phyloP scores from a whole-genome alignment of 2,113 vertebrate genomes.

The Platichthys stellatus region DNA sequence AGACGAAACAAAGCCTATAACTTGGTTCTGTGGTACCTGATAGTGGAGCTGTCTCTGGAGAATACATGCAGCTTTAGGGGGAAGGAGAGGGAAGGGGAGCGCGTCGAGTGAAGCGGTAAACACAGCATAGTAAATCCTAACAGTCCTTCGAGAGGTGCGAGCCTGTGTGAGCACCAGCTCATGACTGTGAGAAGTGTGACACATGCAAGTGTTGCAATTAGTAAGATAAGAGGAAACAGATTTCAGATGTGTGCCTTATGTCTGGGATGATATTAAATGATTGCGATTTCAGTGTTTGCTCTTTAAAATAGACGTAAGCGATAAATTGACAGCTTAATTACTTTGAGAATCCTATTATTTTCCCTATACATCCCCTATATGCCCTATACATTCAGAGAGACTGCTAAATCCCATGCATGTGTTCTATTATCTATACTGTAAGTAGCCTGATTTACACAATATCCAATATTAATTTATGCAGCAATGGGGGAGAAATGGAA shows the following conservation, averaged over 20 bases:
- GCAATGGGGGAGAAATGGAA: constrained; percentile 46
- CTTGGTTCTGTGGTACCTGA: constrained; percentile 27
- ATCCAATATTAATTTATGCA: constrained; percentile 46
- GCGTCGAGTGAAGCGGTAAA: background rate
- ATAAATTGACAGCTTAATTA: constrained; percentile 46
- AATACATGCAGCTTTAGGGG: constrained; percentile 18
- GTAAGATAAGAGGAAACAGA: constrained; percentile 10
- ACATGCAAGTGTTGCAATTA: constrained; percentile 10
- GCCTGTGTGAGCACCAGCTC: too few relatives aligned
- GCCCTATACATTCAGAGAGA: constrained; percentile 15
- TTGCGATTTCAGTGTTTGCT: background rate
- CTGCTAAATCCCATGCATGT: constrained; percentile 9
- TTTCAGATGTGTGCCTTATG: constrained; percentile 3
- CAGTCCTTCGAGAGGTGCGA: background rate
- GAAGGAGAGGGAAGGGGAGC: constrained; percentile 1
- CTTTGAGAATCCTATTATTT: constrained; percentile 25
- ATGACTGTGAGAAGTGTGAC: background rate
- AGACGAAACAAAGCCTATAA: constrained; percentile 39
- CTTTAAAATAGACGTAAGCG: background rate
- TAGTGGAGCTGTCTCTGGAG: constrained; percentile 30
- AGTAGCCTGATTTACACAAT: constrained; percentile 4
- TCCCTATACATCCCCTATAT: constrained; percentile 3
- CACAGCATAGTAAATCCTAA: constrained; percentile 7
- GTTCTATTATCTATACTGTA: background rate
- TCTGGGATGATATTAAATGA: too few relatives aligned